Conservation (phyloP, 2,113 vertebrate genomes). For the Motacilla tschutschensis region DNA sequence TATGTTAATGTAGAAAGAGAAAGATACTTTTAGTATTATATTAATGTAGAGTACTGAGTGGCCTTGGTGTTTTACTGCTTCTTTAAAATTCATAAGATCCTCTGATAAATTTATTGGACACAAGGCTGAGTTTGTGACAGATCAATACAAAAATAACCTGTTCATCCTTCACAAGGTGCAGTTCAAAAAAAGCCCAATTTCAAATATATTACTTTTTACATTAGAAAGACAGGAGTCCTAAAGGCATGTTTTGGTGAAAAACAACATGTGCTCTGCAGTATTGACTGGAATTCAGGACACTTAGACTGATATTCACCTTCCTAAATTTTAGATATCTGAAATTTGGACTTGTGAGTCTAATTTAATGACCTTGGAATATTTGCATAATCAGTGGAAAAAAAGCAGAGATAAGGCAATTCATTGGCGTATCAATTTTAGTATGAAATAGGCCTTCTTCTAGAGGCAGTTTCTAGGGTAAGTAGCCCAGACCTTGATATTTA, state of each 20-base stretch:
- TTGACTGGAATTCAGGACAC: not conserved
- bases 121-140: not conserved
- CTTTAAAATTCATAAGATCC: not conserved
- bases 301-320: not conserved
- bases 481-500: not conserved
- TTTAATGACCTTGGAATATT: not conserved
- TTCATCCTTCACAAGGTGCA: not conserved
- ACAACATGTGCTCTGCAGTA: not conserved
- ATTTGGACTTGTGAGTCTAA: not conserved
- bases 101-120: not conserved
- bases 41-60: not conserved
- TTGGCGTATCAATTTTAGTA: not conserved
- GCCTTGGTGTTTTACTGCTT: not conserved
- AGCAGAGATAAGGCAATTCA: accelerated
- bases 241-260: not conserved
- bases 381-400: not conserved
- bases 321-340: not conserved
- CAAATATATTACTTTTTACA: not conserved
- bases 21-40: not conserved
- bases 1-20: not conserved
- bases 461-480: not conserved
- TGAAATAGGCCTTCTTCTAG: not conserved
- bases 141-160: not conserved
- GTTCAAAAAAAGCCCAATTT: not conserved
- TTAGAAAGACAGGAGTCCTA: not conserved